A percentile compares a stretch with the other conserved stretches of the same genome.
These are phyloP conservation scores for Wiebesia pumilae DNA, from an alignment of 1,140 invertebrate species.

Conservation along the genomic window DNA sequence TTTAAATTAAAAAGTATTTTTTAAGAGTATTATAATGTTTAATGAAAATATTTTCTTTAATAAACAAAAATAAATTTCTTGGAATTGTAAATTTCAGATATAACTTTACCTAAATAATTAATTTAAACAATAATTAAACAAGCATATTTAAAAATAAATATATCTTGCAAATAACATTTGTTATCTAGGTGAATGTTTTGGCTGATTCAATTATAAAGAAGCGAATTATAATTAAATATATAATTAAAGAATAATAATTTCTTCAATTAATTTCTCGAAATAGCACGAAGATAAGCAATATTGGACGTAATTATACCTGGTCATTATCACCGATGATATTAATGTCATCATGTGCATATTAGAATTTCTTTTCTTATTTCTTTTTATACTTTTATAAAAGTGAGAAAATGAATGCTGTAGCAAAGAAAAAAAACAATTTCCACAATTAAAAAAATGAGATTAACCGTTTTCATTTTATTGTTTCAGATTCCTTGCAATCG, in stretches of 20 bases:
- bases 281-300: neutral
- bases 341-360: neutral
- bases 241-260: neutral
- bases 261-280: neutral
- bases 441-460: neutral
- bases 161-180: neutral
- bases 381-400: neutral
- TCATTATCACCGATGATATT: neutral
- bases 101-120: neutral
- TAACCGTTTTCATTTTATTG: conserved; percentile 63
- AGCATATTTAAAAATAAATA: no score
- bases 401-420: neutral
- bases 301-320: neutral
- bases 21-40: no score
- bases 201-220: neutral
- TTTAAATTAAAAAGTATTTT: no score
- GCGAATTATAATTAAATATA: neutral
- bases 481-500: conserved; percentile 73
- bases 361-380: neutral
- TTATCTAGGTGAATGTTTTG: neutral
- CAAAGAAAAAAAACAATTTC: neutral
- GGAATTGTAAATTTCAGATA: neutral
- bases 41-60: no score
- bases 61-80: no score
- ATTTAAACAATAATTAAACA: neutral